A percentile compares a stretch with the other conserved stretches of the same genome.
These are phyloP conservation scores for Ceratina japonica DNA, from an alignment of 1,140 invertebrate species.

Conservation along the genomic window DNA sequence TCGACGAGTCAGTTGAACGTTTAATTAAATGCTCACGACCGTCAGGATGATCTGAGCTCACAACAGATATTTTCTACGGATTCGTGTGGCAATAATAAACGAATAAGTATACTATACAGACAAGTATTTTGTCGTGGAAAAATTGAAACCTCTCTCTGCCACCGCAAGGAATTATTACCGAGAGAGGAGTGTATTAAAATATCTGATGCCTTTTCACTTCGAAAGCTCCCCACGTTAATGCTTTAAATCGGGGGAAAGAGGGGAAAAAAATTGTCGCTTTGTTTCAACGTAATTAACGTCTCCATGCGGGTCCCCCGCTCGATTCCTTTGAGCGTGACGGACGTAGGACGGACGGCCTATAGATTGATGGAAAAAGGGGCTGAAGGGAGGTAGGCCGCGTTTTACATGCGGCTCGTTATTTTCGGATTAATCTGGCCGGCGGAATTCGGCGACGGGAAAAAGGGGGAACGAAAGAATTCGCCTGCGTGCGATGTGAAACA, in stretches of 20 bases:
- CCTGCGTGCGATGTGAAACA: slow-evolving; percentile 26
- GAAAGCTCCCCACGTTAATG: too few species aligned
- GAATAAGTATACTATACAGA: too few species aligned
- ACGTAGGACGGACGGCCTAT: slow-evolving; percentile 8
- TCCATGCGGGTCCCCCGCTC: not conserved
- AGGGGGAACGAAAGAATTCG: slow-evolving; percentile 35
- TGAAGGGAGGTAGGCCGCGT: not conserved
- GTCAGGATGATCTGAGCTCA: too few species aligned
- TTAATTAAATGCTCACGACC: too few species aligned
- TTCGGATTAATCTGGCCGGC: slow-evolving; percentile 54
- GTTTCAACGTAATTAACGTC: slow-evolving; percentile 22
- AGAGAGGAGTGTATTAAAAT: too few species aligned
- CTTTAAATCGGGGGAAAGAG: not conserved
- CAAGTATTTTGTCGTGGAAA: too few species aligned
- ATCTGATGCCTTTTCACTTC: too few species aligned
- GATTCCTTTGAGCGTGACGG: slow-evolving; percentile 34
- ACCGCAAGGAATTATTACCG: too few species aligned
- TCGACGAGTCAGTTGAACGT: not conserved
- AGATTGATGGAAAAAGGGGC: slow-evolving; percentile 11
- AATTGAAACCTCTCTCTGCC: too few species aligned
- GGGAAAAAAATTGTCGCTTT: not conserved
- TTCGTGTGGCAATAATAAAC: too few species aligned
- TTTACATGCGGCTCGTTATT: slow-evolving; percentile 50
- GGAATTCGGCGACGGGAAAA: not conserved
- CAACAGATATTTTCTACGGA: too few species aligned